Evolutionary conservation across 1,140 invertebrate genomes (phyloP), one percentile per base, ranked within the genome.

Genomic region (Zaprionus kolodkinae): DNA sequence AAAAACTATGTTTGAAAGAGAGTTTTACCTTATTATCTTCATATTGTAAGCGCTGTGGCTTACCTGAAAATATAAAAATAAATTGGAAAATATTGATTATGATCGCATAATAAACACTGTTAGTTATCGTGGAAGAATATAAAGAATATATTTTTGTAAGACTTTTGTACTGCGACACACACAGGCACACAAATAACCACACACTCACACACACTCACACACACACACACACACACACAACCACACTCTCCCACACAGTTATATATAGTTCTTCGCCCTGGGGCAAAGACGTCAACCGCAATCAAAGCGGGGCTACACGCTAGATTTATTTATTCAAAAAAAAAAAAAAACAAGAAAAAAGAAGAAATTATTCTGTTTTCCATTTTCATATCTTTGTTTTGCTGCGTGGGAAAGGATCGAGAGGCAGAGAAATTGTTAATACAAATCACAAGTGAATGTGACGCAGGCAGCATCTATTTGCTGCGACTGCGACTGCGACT

Each of bases 281-380:
- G 43, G 59, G 17, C 56, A n/a, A 60, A 30, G 55, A 60, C 61
- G 48, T 76, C 48, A 65, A 61, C 15, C 48, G 27, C 21, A 76
- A 72, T 76, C 62, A 76, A 76, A 65, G 61, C 45, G 15, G 54
- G 36, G 45, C 21, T 43, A 63, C 52, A 74, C 56, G 52, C 38
- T 52, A 59, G 52, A 74, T 74, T 69, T 70, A 74, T 68, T 48
- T 27, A 9, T 21, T 21, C 1, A 21, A 21, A 21, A 21, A 21
- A 21, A 21, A 21, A 21, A 21, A 21, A 21, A 21, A 21, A 21
- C 21, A 21, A 21, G 21, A 21, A 21, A 21, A 21, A 21, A 21
- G 21, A 21, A 21, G 21, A 21, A 21, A 21, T 21, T 21, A 21
- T 52, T 33, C 40, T 45, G 40, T 45, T 43, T 43, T 45, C 40